A percentile compares a stretch with the other conserved stretches of the same genome.
Conservation (phyloP, 2,888 invertebrate genomes). For the Phyllotreta cruciferae region DNA sequence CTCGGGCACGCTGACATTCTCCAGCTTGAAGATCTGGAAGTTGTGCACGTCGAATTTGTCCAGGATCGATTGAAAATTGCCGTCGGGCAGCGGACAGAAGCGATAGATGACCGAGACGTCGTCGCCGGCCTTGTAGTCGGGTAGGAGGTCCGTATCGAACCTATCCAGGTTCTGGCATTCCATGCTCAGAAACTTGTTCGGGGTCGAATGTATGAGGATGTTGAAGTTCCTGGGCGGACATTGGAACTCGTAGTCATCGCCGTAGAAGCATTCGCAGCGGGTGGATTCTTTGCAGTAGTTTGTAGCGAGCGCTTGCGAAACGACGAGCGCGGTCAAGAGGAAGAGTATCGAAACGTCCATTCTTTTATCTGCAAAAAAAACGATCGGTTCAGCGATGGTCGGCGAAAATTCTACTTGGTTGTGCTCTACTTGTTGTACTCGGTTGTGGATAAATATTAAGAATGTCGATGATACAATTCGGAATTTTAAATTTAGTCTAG, state of each 20-base stretch:
- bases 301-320: not conserved
- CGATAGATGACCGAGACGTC: conserved; percentile 63
- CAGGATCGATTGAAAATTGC: conserved; percentile 62
- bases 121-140: conserved; percentile 61
- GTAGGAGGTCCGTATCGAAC: conserved; percentile 60
- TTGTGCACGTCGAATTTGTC: conserved; percentile 57
- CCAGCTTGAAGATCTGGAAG: conserved; percentile 25
- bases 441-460: too few species aligned
- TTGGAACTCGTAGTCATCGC: conserved; percentile 44
- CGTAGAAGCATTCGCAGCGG: conserved; percentile 17
- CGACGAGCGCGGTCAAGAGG: not conserved
- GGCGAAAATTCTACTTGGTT: too few species aligned
- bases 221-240: conserved; percentile 35
- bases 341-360: too few species aligned
- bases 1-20: conserved; percentile 9
- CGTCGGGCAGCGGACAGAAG: conserved; percentile 64
- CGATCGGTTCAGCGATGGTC: too few species aligned
- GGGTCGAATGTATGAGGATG: conserved; percentile 34
- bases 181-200: conserved; percentile 36
- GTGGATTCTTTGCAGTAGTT: conserved; percentile 5
- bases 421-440: too few species aligned
- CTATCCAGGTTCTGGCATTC: conserved; percentile 35
- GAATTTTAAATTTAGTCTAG: too few species aligned
- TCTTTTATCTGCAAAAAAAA: too few species aligned
- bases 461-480: too few species aligned